phyloP scores from a whole-genome alignment of 2,888 invertebrate species.

The Acronicta leporina region DNA sequence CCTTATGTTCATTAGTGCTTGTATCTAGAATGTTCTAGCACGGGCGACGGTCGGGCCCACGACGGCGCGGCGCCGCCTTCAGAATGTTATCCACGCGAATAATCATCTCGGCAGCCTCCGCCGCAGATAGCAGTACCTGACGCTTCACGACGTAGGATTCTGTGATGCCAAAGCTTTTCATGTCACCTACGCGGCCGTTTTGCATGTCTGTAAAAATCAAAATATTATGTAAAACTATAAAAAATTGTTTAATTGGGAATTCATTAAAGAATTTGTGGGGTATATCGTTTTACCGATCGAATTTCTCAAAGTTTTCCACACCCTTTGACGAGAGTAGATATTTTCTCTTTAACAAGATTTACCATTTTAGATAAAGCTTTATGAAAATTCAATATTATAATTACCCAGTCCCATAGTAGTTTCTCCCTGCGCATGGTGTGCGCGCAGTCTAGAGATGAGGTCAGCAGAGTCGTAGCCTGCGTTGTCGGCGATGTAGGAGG shows the following conservation, averaged over 20 bases:
- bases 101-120: conserved; percentile 99
- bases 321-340: too few species aligned
- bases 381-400: too few species aligned
- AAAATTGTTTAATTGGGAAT: too few species aligned
- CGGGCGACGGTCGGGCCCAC: conserved; percentile 95
- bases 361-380: too few species aligned
- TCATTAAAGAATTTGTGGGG: too few species aligned
- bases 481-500: conserved; percentile 99
- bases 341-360: too few species aligned
- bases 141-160: conserved; percentile 99
- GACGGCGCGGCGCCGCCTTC: conserved; percentile 95
- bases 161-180: conserved; percentile 97
- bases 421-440: conserved; percentile 95
- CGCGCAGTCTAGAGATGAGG: conserved; percentile 96
- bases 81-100: conserved; percentile 99
- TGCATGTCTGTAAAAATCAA: conserved; percentile 93
- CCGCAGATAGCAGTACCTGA: conserved; percentile 97
- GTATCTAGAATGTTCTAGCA: conserved; percentile 87
- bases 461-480: conserved; percentile 99
- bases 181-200: conserved; percentile 95
- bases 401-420: conserved; percentile 93
- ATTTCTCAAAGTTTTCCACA: too few species aligned
- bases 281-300: too few species aligned
- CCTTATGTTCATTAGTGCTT: conserved; percentile 22
- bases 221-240: too few species aligned